Evolutionary conservation across 2,113 vertebrate species (phyloP), one percentile per base, ranked within the genome.

Genomic region (Plotosus lineatus): DNA sequence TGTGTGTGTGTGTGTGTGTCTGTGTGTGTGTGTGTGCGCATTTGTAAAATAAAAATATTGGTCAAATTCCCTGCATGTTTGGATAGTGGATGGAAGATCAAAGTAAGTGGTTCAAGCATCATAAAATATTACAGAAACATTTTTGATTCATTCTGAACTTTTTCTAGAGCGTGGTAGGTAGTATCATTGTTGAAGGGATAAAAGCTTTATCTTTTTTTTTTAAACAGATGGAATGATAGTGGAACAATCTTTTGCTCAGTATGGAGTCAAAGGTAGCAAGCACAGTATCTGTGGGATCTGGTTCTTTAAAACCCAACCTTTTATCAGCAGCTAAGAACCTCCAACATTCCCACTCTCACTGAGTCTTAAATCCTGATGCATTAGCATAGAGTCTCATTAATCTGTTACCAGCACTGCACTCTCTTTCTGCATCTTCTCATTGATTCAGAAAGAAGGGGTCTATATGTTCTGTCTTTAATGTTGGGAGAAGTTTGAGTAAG

Each of bases 401-500:
- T 46, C 50, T 58, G 51, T 51, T 79, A n/a, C 44, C 40, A 4
- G 26, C 11, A 21, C n/a, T 55, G n/a, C 7, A 44, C 63, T 21
- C 15, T 71, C 36, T 26, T 48, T 69, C 31, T 60, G 36, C 53
- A 23, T 55, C 50, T 71, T 50, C 2, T 40, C 36, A 63, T 44
- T 46, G 51, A 46, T 48, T 26, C 51, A 78, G 28, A 53, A 58
- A 46, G 42, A 21, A 26, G 77, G 77, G 63, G 0, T 66, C 78
- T 42, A 80, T 77, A 61, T 80, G 68, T 83, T 44, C 51, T 74
- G 26, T 26, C 75, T 53, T 60, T 56, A 28, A 56, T 44, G 56
- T 73, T 75, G 68, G 36, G 65, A 74, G 73, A 66, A 66, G 42
- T 50, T 65, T 77, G n/a, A 80, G 60, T 77, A 82, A 80, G 85